Evolutionary conservation across 2,113 vertebrate species (phyloP), one percentile per base, ranked within the genome.

Genomic region (Podocnemis expansa): DNA sequence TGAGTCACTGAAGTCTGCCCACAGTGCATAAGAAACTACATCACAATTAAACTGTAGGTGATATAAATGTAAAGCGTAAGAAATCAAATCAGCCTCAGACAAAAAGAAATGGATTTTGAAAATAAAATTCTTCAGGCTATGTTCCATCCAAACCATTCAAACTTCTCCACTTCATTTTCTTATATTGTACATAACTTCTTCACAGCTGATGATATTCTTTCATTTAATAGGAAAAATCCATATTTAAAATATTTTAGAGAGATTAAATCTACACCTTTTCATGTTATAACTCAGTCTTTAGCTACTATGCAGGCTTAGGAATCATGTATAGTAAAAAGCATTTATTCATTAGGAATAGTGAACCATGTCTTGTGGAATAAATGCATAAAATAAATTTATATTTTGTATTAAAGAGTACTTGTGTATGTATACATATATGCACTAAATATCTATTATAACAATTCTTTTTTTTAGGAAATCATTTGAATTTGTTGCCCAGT

Each of bases 1-100:
- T 97, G 96, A 97, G 87, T 97, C 95, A 96, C 85, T 94, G 85
- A 93, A 97, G 84, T 96, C 96, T 96, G 91, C 95, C 93, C 96
- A 97, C 94, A 93, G 93, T 90, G 92, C 95, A 97, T 92, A 95
- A 97, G 94, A 95, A 94, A 95, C 96, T 95, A 97, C 95, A 97
- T 96, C 96, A 95, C 95, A 92, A 87, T 96, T 94, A 88, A 91
- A 82, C 91, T 93, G 91, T 91, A 97, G 92, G 92, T 97, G 96
- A 96, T 97, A 94, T 95, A 97, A 96, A 94, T 94, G 34, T 97
- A 95, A 93, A 80, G 83, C 76, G 84, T 89, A 95, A 91, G 89
- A 94, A 91, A 90, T 1, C 89, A 85, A 78, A 89, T 84, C 86
- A 87, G 41, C 78, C 92, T 94, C 58, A 79, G 63, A 82, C 45